Evolutionary conservation across 2,797 vertebrate species (phyloP), one percentile per base, ranked within the genome.

Genomic region (Cephalopachus bancanus): DNA sequence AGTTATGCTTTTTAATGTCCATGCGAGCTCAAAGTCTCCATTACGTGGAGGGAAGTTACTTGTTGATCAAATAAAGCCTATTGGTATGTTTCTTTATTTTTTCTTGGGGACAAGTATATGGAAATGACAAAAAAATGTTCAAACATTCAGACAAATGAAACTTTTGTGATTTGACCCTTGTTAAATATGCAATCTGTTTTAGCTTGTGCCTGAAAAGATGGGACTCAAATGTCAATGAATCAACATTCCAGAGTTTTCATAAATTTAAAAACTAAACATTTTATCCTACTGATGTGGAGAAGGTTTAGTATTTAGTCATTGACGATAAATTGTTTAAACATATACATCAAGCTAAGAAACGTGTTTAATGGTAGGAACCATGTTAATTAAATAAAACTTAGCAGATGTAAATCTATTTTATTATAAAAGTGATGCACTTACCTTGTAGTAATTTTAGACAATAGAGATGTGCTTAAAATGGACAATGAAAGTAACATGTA

Each of bases 281-380:
- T 10, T 30, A n/a, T 83, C 65, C 3, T 53, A 22, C 33, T 89
- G 37, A 84, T 65, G 30, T 71, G n/a, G 64, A 26, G 16, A 65
- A 79, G 28, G n/a, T 93, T 90, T 75, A 51, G 19, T 57, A 86
- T 85, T 90, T 81, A 90, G 60, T 90, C 85, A 83, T 83, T 91
- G 64, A 87, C 90, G 69, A 83, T 59, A 69, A 76, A 83, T 62
- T 79, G 57, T 78, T 83, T 72, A 78, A n/a, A 79, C 65, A 44
- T 71, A 49, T 51, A 84, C 26, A 84, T 60, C 33, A 64, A 85
- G 55, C 60, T 69, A 74, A 80, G 79, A 81, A 84, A 75, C 33
- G 80, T 30, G 22, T 75, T 93, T 83, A 71, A 76, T 7, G 59
- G 75, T 86, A n/a, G 37, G 53, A 80, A 75, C 26, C 15, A 53